Evolutionary conservation across 2,888 invertebrate species (phyloP).

Genomic region (Agriopis marginaria): DNA sequence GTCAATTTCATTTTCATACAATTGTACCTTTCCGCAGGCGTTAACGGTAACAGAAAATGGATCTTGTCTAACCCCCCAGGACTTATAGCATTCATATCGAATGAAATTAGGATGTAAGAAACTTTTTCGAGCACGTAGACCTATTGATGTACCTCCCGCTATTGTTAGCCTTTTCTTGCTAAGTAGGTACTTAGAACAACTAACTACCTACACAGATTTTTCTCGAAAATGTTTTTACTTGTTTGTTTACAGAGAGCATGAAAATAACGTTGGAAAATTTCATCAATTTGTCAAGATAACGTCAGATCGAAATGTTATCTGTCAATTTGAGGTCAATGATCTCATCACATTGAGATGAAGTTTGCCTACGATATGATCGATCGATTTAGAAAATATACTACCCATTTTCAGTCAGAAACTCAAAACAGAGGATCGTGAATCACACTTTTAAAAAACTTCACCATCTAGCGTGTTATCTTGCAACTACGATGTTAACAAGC

Average conservation of each 20-base stretch:
- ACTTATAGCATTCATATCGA: too few species aligned
- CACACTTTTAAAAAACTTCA: neutral
- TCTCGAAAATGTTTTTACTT: neutral
- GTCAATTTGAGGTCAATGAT: conserved; percentile 11
- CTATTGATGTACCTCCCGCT: too few species aligned
- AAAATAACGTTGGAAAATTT: conserved; percentile 7
- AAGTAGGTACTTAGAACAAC: too few species aligned
- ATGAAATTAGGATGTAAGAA: too few species aligned
- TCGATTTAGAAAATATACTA: too few species aligned
- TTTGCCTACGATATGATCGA: neutral
- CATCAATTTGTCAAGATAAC: conserved; percentile 27
- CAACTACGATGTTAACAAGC: neutral
- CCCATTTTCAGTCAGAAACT: neutral
- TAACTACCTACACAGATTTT: neutral
- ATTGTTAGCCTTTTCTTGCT: too few species aligned
- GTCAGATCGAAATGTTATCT: neutral
- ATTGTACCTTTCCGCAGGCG: too few species aligned
- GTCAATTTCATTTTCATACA: too few species aligned
- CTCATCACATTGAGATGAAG: conserved; percentile 13
- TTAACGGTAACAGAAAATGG: too few species aligned
- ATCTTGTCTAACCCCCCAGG: too few species aligned
- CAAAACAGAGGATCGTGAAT: neutral
- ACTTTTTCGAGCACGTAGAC: too few species aligned
- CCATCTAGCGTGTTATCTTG: neutral
- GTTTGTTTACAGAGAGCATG: neutral